A percentile compares a stretch with the other conserved stretches of the same genome.
phyloP scores from a whole-genome alignment of 1,140 invertebrate species.

The Orussus abietinus region DNA sequence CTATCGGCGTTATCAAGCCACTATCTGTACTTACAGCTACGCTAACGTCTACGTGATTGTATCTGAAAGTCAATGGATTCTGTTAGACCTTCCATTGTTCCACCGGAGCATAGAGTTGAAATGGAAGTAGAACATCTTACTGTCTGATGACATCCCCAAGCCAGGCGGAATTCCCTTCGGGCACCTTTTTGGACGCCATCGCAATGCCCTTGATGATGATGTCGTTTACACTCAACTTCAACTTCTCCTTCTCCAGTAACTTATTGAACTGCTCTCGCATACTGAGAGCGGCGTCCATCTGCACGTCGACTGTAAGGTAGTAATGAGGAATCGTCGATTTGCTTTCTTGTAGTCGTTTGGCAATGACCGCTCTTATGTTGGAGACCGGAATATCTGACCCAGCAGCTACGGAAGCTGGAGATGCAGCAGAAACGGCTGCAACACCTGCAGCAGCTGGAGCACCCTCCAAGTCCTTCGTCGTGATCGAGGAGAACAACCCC shows the following conservation, averaged over 20 bases:
- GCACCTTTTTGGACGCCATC: conserved; percentile 86
- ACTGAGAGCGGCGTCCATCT: conserved; percentile 72
- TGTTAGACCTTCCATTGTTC: too few relatives aligned
- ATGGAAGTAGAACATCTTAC: conserved; percentile 56
- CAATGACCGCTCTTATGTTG: conserved; percentile 86
- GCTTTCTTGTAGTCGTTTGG: conserved; percentile 85
- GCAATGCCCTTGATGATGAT: conserved; percentile 96
- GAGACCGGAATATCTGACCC: conserved; percentile 84
- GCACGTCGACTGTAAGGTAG: conserved; percentile 85
- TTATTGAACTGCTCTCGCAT: conserved; percentile 71
- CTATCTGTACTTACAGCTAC: conserved; percentile 94
- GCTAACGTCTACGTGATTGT: conserved; percentile 89
- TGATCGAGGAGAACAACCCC: conserved; percentile 86
- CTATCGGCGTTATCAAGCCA: conserved; percentile 96
- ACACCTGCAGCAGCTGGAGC: conserved; percentile 43
- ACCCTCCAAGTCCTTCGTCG: conserved; percentile 75
- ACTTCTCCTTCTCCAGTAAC: conserved; percentile 73
- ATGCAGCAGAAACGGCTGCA: conserved; percentile 31
- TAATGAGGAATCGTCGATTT: conserved; percentile 96
- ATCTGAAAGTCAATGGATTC: conserved; percentile 62
- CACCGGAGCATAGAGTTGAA: too few relatives aligned
- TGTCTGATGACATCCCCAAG: conserved; percentile 91
- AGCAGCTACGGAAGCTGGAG: conserved; percentile 41
- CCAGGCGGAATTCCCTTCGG: conserved; percentile 95
- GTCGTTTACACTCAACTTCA: conserved; percentile 93